Conservation (phyloP, 2,888 invertebrate genomes). For the Ectropis crepuscularia region DNA sequence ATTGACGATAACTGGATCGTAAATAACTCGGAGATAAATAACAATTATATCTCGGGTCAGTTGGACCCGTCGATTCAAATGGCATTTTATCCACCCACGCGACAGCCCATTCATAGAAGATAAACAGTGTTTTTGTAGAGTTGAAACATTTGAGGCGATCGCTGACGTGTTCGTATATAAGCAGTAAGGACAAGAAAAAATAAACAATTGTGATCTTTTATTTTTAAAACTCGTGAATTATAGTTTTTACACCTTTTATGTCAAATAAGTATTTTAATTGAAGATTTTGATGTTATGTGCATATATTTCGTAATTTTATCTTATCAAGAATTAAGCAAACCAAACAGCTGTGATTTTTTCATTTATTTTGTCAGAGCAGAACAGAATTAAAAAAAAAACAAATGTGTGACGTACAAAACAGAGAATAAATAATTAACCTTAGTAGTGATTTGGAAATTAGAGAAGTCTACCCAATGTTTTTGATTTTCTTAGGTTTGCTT, state of each 20-base stretch:
- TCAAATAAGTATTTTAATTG: background rate
- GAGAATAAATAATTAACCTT: no score
- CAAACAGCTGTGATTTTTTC: no score
- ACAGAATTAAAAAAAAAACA: no score
- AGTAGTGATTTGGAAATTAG: no score
- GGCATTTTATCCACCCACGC: conserved; percentile 65
- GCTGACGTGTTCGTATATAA: conserved; percentile 30
- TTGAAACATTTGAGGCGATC: conserved; percentile 31
- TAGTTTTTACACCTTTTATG: no score
- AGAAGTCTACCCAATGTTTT: no score
- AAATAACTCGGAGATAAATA: conserved; percentile 63
- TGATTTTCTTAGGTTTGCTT: no score
- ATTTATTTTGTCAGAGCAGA: no score
- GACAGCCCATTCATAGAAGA: conserved; percentile 56
- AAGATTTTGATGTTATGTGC: background rate
- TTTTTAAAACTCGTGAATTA: no score
- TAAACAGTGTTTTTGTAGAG: conserved; percentile 34
- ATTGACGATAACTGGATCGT: conserved; percentile 50
- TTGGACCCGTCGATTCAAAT: conserved; percentile 62
- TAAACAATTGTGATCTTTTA: no score
- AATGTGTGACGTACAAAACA: no score
- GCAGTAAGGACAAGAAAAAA: conserved; percentile 5
- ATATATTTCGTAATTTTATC: background rate
- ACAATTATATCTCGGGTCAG: conserved; percentile 67
- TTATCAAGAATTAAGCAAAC: no score